Evolutionary conservation across 1,140 invertebrate species (phyloP), one percentile per base, ranked within the genome.

Genomic region (Scaptodrosophila lebanonensis): DNA sequence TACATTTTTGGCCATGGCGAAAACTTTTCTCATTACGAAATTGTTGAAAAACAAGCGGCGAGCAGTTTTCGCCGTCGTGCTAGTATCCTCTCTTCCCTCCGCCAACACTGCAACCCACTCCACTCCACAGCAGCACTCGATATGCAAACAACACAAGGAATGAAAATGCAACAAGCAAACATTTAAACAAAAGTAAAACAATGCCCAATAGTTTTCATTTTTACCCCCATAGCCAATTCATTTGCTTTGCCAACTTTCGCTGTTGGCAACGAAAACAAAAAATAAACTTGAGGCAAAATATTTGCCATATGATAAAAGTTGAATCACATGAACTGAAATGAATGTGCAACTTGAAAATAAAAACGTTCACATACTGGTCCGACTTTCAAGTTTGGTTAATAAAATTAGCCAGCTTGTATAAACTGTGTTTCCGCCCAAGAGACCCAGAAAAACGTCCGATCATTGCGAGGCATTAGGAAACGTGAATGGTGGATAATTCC

Each of bases 1-100:
- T 11, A 25, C 40, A 57, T 45, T 56, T 65, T 68, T 50, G 22
- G 25, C 17, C 36, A 54, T 54, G 38, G 39, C 35, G 16, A 36
- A 69, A 76, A 76, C 66, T 75, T 75, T 75, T 76, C 71, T 75
- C 66, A 76, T 76, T 76, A 70, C 52, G 36, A 45, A 76, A 76
- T 39, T 48, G 47, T 58, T 39, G 22, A 13, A 54, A 59, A 45
- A 58, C 61, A 30, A 43, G 57, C 22, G 8, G n/a, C n/a, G n/a
- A n/a, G n/a, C n/a, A n/a, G n/a, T n/a, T n/a, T n/a, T n/a, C n/a
- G n/a, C n/a, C n/a, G n/a, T n/a, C n/a, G n/a, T n/a, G n/a, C n/a
- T n/a, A n/a, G n/a, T n/a, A n/a, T n/a, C n/a, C n/a, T n/a, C n/a
- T n/a, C n/a, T n/a, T n/a, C n/a, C n/a, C n/a, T n/a, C n/a, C n/a